phyloP scores from a whole-genome alignment of 2,797 vertebrate genomes.

The Pseudomugil gertrudae region DNA sequence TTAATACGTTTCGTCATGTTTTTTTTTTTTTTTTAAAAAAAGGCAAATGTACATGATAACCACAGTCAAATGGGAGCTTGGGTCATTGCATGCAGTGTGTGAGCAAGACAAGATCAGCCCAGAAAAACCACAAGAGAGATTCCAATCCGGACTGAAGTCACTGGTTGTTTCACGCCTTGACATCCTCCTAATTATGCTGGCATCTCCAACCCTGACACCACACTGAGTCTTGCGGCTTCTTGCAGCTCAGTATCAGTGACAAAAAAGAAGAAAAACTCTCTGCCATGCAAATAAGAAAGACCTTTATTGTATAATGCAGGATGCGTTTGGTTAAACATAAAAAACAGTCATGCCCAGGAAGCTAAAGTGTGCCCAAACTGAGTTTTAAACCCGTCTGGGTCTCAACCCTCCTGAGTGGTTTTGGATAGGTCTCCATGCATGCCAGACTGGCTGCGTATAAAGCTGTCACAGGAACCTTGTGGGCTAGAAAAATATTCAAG shows the following conservation, averaged over 20 bases:
- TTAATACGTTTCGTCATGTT: conserved; percentile 74
- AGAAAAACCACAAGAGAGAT: conserved; percentile 64
- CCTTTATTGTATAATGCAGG: conserved; percentile 35
- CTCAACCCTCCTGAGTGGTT: conserved; percentile 70
- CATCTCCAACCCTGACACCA: conserved; percentile 55
- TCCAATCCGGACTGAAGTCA: conserved; percentile 46
- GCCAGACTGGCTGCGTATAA: conserved; percentile 79
- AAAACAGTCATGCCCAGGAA: conserved; percentile 41
- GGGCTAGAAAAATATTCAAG: conserved; percentile 75
- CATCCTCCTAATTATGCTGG: conserved; percentile 44
- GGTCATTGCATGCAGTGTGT: conserved; percentile 50
- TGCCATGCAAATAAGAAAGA: conserved; percentile 34
- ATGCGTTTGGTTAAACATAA: conserved; percentile 48
- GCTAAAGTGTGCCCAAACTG: conserved; percentile 50
- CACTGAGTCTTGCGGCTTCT: conserved; percentile 24
- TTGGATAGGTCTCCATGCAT: conserved; percentile 66
- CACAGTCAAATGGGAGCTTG: conserved; percentile 45
- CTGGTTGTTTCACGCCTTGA: conserved; percentile 33
- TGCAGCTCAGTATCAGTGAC: conserved; percentile 10
- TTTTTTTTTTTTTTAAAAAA: conserved; percentile 53
- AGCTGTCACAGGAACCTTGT: conserved; percentile 76
- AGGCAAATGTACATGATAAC: conserved; percentile 33
- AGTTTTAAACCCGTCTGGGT: conserved; percentile 63
- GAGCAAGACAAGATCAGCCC: conserved; percentile 58
- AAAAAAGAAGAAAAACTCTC: neutral